Evolutionary conservation across 2,888 invertebrate species (phyloP).

Genomic region (Platycnemis pennipes): DNA sequence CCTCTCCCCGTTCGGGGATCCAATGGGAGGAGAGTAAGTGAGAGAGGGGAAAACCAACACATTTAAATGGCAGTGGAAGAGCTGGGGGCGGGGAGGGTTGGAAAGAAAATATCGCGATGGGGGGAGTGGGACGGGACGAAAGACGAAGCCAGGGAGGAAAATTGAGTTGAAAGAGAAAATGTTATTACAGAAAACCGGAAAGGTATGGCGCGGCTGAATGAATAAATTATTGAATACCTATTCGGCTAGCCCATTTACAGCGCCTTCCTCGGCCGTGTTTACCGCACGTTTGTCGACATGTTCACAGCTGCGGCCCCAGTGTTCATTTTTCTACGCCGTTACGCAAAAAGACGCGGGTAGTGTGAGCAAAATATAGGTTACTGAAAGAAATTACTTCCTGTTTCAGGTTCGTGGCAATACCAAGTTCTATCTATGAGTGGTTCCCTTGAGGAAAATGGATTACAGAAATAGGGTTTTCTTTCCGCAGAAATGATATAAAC

Average conservation of each 20-base stretch:
- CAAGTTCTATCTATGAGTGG: too few relatives aligned
- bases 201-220: background rate
- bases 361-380: background rate
- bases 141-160: background rate
- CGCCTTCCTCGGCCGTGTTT: background rate
- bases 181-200: constrained; percentile 17
- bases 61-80: constrained; percentile 25
- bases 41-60: background rate
- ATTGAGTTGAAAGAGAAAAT: constrained; percentile 31
- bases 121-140: background rate
- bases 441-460: too few relatives aligned
- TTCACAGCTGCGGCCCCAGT: background rate
- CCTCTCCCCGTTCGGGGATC: background rate
- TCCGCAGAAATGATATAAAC: too few relatives aligned
- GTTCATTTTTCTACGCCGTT: background rate
- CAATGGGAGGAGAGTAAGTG: background rate
- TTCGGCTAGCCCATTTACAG: background rate
- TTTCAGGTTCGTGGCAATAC: background rate
- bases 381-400: background rate
- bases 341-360: background rate
- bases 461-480: too few relatives aligned
- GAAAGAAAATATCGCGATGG: background rate
- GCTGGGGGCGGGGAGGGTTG: background rate
- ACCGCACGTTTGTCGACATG: background rate
- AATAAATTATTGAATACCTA: constrained; percentile 13